Evolutionary conservation across 1,140 invertebrate genomes (phyloP).

Genomic region (Delia radicum): DNA sequence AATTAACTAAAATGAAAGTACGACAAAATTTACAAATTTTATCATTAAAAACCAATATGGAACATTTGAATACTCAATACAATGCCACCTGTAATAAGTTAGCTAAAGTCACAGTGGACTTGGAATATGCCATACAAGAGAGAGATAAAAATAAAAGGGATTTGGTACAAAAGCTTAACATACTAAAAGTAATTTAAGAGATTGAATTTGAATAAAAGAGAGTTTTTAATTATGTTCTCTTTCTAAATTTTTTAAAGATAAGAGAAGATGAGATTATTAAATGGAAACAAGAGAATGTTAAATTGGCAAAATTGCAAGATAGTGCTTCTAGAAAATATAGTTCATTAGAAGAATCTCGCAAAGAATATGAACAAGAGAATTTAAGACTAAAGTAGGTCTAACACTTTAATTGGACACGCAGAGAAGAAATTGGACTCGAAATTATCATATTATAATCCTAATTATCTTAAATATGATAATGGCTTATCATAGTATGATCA

Average conservation of each 20-base stretch:
- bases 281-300: slow-evolving; percentile 45
- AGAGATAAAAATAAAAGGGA: slow-evolving; percentile 49
- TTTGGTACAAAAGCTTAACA: slow-evolving; percentile 42
- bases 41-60: slow-evolving; percentile 50
- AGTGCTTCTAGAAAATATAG: slow-evolving; percentile 46
- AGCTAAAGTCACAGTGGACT: slow-evolving; percentile 46
- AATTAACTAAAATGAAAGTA: slow-evolving; percentile 50
- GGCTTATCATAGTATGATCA: too few relatives aligned
- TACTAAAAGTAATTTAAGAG: slow-evolving; percentile 39
- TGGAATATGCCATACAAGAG: slow-evolving; percentile 48
- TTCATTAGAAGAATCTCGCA: slow-evolving; percentile 41
- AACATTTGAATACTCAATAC: slow-evolving; percentile 49
- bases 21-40: slow-evolving; percentile 53
- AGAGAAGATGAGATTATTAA: slow-evolving; percentile 52
- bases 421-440: too few relatives aligned
- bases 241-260: slow-evolving; percentile 7
- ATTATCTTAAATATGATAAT: too few relatives aligned
- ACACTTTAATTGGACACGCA: too few relatives aligned
- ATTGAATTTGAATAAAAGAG: neutral
- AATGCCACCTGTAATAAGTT: slow-evolving; percentile 50
- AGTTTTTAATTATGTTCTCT: neutral
- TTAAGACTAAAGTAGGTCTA: slow-evolving; percentile 39
- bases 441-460: neutral
- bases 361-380: slow-evolving; percentile 44
- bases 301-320: slow-evolving; percentile 48